phyloP scores from a whole-genome alignment of 2,888 invertebrate genomes.

The Dryocosmus kuriphilus region DNA sequence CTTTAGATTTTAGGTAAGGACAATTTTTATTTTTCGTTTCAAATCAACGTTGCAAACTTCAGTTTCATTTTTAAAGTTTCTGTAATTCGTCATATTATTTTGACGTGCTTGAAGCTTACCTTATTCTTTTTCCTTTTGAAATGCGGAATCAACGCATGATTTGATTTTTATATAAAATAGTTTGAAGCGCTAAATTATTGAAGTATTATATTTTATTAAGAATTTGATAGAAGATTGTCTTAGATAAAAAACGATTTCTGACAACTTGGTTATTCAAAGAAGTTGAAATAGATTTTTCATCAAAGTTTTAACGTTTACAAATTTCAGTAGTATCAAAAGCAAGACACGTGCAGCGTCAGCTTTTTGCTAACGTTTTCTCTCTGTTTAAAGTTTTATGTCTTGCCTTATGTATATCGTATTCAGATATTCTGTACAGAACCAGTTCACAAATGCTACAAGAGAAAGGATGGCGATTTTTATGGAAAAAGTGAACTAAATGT shows the following conservation, averaged over 20 bases:
- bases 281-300: not conserved
- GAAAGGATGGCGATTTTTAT: slow-evolving; percentile 33
- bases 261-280: not conserved
- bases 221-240: not conserved
- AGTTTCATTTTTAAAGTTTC: not conserved
- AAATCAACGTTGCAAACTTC: too few relatives aligned
- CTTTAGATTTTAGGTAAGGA: too few relatives aligned
- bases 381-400: slow-evolving; percentile 24
- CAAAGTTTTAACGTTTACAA: slow-evolving; percentile 12
- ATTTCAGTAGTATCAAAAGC: slow-evolving; percentile 6
- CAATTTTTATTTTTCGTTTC: too few relatives aligned
- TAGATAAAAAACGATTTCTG: not conserved
- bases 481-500: slow-evolving; percentile 19
- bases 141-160: not conserved
- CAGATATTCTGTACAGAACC: slow-evolving; percentile 29
- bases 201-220: not conserved
- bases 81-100: slow-evolving; percentile 1
- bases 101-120: not conserved
- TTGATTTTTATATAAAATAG: slow-evolving; percentile 2
- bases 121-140: not conserved
- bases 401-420: slow-evolving; percentile 28
- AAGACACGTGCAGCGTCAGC: slow-evolving; percentile 9
- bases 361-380: slow-evolving; percentile 14
- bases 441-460: slow-evolving; percentile 22
- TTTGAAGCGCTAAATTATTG: not conserved